Evolutionary conservation across 2,888 invertebrate species (phyloP), one percentile per base, ranked within the genome.

Genomic region (Nomada lathburiana): DNA sequence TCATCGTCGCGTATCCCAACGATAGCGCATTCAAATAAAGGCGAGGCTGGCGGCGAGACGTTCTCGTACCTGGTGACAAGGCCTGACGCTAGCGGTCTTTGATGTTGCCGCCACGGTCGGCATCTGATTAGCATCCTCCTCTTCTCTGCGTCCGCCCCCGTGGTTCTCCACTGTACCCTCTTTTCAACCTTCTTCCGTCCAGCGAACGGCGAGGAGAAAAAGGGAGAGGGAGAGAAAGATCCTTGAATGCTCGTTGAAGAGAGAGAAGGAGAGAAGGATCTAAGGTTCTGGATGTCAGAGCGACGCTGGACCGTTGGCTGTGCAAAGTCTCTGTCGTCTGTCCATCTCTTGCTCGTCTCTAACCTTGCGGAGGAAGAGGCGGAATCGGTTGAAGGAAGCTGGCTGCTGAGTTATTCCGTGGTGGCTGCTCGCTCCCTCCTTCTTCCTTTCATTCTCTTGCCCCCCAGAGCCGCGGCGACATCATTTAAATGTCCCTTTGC

Each of bases 41-140:
- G 88, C 86, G 86, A 88, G 89, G 85, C 86, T 84, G 84, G 81
- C 73, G 82, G 72, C 53, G 53, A 53, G 55, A 16, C 84, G 86
- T 86, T 89, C 90, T 89, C 89, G 88, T 72, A 53, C 74, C 82
- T 89, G 91, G 92, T 91, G 93, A 91, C 91, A 90, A 88, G 90
- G 77, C 87, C 90, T 90, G 91, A 91, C 90, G 91, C 91, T 90
- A 89, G 88, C 77, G 85, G 72, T 89, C 88, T 93, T 93, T 93
- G 92, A 93, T 91, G 89, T 92, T 79, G 90, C 93, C 93, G 93
- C 91, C 87, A 85, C 87, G 92, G 93, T 92, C 93, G 92, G 93
- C 93, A 93, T 93, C 93, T 93, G 93, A 93, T 93, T 93, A 93
- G 93, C 93, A 93, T 93, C 92, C 93, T 84, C 86, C 88, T 87